Base-by-base conservation (phyloP, 2,113 vertebrate species). In the Chamaea fasciata region DNA sequence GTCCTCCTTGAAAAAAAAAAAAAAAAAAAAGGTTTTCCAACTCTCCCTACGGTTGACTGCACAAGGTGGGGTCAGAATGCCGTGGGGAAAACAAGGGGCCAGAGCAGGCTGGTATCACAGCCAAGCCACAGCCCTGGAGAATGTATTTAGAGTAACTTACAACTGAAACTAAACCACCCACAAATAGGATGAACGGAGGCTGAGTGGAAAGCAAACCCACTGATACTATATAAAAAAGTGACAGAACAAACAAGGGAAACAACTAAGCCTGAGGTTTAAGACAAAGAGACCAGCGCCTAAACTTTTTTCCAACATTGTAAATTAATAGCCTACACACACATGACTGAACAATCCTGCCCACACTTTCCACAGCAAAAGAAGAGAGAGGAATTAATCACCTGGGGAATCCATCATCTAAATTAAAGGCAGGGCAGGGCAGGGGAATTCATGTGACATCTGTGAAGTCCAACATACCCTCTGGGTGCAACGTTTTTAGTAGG, bases 161-260 rank as follows among this genome's bases (percentile, higher is more conserved):
- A 77, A 35, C 50, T 59, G 76, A 83, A 92, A 74, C 35, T 4
- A 27, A 74, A 83, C 59, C 79, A 88, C 83, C 71, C 70, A 41
- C 0, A 0, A 39, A 15, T 11, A 42, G 0, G 4, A 88, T 10
- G 18, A 82, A 71, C 4, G 0, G 14, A 80, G 53, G 31, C 76
- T n/a, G 42, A 76, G 46, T 10, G 10, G 78, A 94, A 93, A 74
- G 27, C 71, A 92, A 86, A 88, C 22, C 35, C 47, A 56, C 55
- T 46, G 64, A 90, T 17, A 67, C 2, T 7, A n/a, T n/a, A n/a
- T n/a, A 67, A 93, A 62, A 15, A 87, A 89, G 31, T 57, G 67
- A 53, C 49, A 79, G 62, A 85, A 78, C 31, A 68, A 78, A 81
- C 37, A 85, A 37, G 44, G 33, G 20, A 79, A 82, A 89, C n/a